A percentile compares a stretch with the other conserved stretches of the same genome.
These are phyloP conservation scores for Ptycholaimellus sp. DNA, from an alignment of 2,888 invertebrate species.

Conservation along the genomic window DNA sequence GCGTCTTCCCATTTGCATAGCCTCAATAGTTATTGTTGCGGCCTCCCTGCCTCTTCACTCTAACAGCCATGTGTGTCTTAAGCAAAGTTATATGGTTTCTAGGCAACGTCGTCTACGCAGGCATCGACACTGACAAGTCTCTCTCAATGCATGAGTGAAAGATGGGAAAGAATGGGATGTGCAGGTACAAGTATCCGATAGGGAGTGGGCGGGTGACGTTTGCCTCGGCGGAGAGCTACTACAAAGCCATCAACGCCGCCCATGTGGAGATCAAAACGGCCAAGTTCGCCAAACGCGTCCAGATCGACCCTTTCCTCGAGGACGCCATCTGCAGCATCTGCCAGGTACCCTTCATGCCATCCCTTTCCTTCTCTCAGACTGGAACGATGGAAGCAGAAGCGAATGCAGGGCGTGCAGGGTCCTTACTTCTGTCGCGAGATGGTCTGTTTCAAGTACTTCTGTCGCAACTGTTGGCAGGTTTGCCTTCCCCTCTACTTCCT, in stretches of 20 bases:
- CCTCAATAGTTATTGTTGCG: too few relatives aligned
- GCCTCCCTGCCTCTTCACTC: too few relatives aligned
- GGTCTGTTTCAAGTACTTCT: constrained; percentile 73
- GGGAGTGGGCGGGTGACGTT: constrained; percentile 87
- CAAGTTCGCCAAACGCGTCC: constrained; percentile 61
- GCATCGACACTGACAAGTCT: constrained; percentile 53
- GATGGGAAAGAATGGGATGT: too few relatives aligned
- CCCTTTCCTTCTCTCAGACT: background rate
- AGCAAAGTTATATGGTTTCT: too few relatives aligned
- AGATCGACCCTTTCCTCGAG: constrained; percentile 88
- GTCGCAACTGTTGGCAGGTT: constrained; percentile 68
- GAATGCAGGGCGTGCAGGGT: constrained; percentile 45
- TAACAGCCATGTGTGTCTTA: too few relatives aligned
- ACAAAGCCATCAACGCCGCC: constrained; percentile 74
- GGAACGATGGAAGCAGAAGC: background rate
- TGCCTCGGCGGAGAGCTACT: constrained; percentile 64
- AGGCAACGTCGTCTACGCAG: constrained; percentile 87
- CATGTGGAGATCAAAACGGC: constrained; percentile 76
- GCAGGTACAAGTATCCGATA: constrained; percentile 86
- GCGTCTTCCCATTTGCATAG: too few relatives aligned
- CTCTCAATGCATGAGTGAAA: too few relatives aligned
- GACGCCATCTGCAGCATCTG: constrained; percentile 78
- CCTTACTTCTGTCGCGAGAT: constrained; percentile 85
- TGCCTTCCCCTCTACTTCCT: constrained; percentile 7
- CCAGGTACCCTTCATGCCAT: constrained; percentile 32